Evolutionary conservation across 1,140 invertebrate species (phyloP).

Genomic region (Prorops nasuta): DNA sequence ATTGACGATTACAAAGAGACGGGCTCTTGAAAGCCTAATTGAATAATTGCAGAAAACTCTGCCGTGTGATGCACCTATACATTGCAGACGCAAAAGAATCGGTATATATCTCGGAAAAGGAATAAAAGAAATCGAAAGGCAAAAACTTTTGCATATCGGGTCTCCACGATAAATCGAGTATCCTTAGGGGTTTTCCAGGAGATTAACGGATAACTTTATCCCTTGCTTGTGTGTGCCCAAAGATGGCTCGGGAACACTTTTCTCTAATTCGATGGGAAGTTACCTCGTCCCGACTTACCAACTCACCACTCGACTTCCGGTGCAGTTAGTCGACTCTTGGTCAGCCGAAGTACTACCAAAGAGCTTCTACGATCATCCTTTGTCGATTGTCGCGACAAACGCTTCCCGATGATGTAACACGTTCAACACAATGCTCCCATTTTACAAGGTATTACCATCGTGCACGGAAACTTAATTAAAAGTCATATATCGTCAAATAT

Average conservation of each 20-base stretch:
- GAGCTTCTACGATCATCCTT: conserved; percentile 29
- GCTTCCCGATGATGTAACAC: too few species aligned
- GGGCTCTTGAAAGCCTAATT: too few species aligned
- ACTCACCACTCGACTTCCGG: conserved; percentile 25
- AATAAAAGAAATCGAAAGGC: too few species aligned
- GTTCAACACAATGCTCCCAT: too few species aligned
- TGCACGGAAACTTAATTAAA: too few species aligned
- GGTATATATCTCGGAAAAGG: too few species aligned
- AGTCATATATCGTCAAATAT: too few species aligned
- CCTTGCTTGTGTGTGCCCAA: conserved; percentile 17
- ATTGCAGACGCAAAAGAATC: too few species aligned
- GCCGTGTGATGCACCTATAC: too few species aligned
- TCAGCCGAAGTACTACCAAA: conserved; percentile 19
- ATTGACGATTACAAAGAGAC: too few species aligned
- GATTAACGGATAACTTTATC: conserved; percentile 43
- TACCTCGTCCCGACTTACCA: conserved; percentile 25
- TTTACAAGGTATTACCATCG: too few species aligned
- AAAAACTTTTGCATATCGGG: conserved; percentile 28
- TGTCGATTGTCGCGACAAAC: conserved; percentile 1
- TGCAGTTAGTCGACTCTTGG: conserved; percentile 26
- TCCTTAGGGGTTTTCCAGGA: conserved; percentile 31
- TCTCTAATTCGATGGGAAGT: conserved; percentile 45
- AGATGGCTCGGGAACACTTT: conserved; percentile 37
- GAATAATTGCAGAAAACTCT: too few species aligned
- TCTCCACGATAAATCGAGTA: conserved; percentile 31